phyloP scores from a whole-genome alignment of 1,140 invertebrate genomes.

The Anastrepha obliqua region DNA sequence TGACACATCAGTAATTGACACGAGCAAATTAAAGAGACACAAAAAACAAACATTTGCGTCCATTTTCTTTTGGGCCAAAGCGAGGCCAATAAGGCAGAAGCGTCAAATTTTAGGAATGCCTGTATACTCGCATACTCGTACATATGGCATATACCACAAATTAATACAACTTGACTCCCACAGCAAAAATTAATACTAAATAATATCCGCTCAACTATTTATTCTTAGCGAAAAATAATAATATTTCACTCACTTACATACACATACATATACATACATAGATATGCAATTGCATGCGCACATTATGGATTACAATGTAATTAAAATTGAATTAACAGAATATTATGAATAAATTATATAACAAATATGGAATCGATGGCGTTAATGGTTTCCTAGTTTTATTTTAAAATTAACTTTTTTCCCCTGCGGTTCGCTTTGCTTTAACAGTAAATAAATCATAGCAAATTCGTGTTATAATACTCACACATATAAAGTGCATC shows the following conservation, averaged over 20 bases:
- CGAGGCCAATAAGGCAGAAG: too few relatives aligned
- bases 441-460: conserved; percentile 9
- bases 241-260: conserved; percentile 2
- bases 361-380: background rate
- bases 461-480: background rate
- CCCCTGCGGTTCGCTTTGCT: background rate
- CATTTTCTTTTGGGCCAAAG: too few relatives aligned
- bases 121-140: too few relatives aligned
- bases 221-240: conserved; percentile 23
- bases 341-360: conserved; percentile 15
- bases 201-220: background rate
- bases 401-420: conserved; percentile 27
- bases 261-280: background rate
- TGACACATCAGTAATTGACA: too few relatives aligned
- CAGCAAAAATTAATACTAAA: too few relatives aligned
- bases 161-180: too few relatives aligned
- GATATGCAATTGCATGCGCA: background rate
- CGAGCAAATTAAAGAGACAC: too few relatives aligned
- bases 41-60: too few relatives aligned
- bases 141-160: too few relatives aligned
- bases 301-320: conserved; percentile 44
- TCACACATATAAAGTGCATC: background rate
- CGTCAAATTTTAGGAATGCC: too few relatives aligned
- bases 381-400: conserved; percentile 26
- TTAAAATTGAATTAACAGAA: conserved; percentile 30